Conservation (phyloP, 2,113 vertebrate species). For the Perccottus glenii region DNA sequence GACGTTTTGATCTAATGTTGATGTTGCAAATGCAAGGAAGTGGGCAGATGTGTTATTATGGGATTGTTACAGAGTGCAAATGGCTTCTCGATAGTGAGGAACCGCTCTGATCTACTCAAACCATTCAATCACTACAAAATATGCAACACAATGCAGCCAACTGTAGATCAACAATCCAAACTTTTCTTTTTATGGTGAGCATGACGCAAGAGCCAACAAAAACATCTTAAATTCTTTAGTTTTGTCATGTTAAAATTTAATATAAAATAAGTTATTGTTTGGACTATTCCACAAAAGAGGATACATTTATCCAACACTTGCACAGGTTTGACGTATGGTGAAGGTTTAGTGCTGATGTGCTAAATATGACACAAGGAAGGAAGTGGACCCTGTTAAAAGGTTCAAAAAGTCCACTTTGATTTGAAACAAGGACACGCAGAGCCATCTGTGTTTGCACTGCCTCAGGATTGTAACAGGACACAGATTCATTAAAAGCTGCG, state of each 20-base stretch:
- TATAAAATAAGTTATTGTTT: too few species aligned
- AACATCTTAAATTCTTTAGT: too few species aligned
- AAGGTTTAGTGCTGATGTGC: not conserved
- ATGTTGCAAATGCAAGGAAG: conserved; percentile 10
- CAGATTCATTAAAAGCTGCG: conserved; percentile 24
- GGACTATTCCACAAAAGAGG: too few species aligned
- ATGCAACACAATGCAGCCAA: not conserved
- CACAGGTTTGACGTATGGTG: not conserved
- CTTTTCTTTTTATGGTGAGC: too few species aligned
- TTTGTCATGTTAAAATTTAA: too few species aligned
- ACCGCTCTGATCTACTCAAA: not conserved
- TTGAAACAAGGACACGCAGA: not conserved
- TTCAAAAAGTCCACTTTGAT: not conserved
- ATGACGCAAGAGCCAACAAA: too few species aligned
- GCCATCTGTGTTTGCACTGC: not conserved
- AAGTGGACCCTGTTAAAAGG: not conserved
- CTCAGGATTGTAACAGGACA: not conserved
- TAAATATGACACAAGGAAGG: not conserved
- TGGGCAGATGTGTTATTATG: conserved; percentile 3
- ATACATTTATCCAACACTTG: too few species aligned
- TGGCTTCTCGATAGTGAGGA: not conserved
- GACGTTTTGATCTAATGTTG: not conserved
- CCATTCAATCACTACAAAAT: not conserved
- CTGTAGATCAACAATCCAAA: not conserved
- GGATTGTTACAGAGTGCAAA: not conserved